Evolutionary conservation across 2,888 invertebrate species (phyloP).

Genomic region (Cynaeus angustus): DNA sequence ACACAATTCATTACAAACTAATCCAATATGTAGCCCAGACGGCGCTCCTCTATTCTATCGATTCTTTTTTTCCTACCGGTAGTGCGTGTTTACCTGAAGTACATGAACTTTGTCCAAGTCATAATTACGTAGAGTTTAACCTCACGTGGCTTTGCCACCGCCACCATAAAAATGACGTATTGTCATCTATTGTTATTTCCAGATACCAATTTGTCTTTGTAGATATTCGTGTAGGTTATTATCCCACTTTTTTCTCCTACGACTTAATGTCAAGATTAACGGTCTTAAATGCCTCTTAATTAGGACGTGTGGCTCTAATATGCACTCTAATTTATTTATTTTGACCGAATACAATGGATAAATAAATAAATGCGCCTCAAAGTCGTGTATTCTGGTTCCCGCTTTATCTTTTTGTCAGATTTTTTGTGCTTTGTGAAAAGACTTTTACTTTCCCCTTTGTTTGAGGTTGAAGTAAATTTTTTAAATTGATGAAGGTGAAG

Average conservation of each 20-base stretch:
- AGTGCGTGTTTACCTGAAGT: constrained; percentile 39
- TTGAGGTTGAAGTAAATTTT: constrained; percentile 40
- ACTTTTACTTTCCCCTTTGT: constrained; percentile 53
- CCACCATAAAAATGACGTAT: constrained; percentile 18
- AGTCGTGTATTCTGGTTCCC: constrained; percentile 22
- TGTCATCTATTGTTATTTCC: neutral
- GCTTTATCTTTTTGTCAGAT: constrained; percentile 24
- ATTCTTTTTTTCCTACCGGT: constrained; percentile 28
- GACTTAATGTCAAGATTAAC: neutral
- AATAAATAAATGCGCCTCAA: constrained; percentile 41
- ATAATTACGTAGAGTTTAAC: constrained; percentile 28
- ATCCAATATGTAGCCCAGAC: constrained; percentile 36
- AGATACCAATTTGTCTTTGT: constrained; percentile 17
- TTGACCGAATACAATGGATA: constrained; percentile 35
- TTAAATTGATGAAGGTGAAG: constrained; percentile 5
- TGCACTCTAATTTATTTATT: constrained; percentile 33
- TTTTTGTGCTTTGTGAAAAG: constrained; percentile 43
- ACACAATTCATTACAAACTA: constrained; percentile 24
- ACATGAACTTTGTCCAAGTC: constrained; percentile 19
- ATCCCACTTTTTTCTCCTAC: constrained; percentile 23
- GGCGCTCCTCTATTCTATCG: constrained; percentile 38
- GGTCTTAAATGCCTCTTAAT: constrained; percentile 6
- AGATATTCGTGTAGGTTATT: constrained; percentile 9
- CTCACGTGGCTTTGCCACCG: constrained; percentile 2
- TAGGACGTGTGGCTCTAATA: constrained; percentile 14